phyloP scores from a whole-genome alignment of 2,113 vertebrate species.

The Buteo buteo region DNA sequence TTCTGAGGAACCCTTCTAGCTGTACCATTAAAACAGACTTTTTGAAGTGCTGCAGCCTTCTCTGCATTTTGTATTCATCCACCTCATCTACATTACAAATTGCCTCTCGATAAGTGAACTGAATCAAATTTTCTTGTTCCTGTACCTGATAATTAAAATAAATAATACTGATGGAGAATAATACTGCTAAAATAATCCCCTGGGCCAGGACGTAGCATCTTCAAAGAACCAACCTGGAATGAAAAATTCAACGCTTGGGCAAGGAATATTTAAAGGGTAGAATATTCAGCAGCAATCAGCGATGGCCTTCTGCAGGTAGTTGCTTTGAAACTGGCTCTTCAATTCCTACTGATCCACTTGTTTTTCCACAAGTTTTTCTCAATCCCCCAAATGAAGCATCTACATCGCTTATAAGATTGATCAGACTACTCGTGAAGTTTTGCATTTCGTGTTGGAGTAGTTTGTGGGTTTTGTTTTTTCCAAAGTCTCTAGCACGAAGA shows the following conservation, averaged over 20 bases:
- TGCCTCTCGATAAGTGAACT: neutral
- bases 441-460: neutral
- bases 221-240: neutral
- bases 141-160: constrained; percentile 25
- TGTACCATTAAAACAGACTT: neutral
- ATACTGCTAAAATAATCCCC: constrained; percentile 17
- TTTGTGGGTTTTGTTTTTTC: neutral
- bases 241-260: neutral
- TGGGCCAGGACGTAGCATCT: neutral
- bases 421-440: neutral
- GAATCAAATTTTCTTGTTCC: constrained; percentile 11
- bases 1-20: neutral
- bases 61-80: neutral
- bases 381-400: neutral
- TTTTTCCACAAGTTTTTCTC: neutral
- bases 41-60: neutral
- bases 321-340: neutral
- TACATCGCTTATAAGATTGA: neutral
- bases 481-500: neutral
- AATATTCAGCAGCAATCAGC: neutral
- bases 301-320: neutral
- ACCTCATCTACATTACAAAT: neutral
- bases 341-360: neutral
- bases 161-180: constrained; percentile 5
- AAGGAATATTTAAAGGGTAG: neutral